Evolutionary conservation across 92 coral and sea anemone species (phyloP).

Genomic region (Phenganax marumi): DNA sequence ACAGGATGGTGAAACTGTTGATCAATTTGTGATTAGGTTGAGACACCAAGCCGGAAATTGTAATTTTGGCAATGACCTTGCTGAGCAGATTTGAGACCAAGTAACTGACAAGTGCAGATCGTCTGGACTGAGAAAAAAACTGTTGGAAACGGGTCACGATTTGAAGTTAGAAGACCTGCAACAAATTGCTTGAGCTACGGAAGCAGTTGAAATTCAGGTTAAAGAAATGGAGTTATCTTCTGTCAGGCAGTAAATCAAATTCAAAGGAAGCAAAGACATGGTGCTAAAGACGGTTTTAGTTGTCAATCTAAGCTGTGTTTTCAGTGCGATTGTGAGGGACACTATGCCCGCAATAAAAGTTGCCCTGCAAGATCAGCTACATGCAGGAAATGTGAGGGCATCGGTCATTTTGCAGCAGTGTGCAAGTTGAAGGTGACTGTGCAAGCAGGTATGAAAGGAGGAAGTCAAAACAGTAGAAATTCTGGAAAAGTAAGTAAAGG

Average conservation of each 20-base stretch:
- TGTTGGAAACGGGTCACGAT: constrained; percentile 45
- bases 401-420: constrained; percentile 15
- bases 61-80: constrained; percentile 24
- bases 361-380: constrained; percentile 4
- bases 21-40: constrained; percentile 40
- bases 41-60: constrained; percentile 41
- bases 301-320: background rate
- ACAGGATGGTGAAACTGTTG: constrained; percentile 13
- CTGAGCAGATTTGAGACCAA: constrained; percentile 57
- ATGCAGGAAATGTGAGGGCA: background rate
- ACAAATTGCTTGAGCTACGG: constrained; percentile 50
- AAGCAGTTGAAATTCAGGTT: constrained; percentile 46
- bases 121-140: constrained; percentile 30
- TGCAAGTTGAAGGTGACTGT: background rate
- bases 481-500: constrained; percentile 4
- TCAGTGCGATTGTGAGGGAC: background rate
- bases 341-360: constrained; percentile 16
- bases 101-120: constrained; percentile 53
- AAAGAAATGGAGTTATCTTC: constrained; percentile 32
- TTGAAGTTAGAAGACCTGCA: constrained; percentile 33
- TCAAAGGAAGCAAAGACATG: background rate
- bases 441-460: background rate
- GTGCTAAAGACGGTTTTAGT: background rate
- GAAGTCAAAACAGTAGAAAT: background rate
- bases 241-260: background rate